Evolutionary conservation across 2,888 invertebrate species (phyloP).

Genomic region (Dermolepida albohirtum): DNA sequence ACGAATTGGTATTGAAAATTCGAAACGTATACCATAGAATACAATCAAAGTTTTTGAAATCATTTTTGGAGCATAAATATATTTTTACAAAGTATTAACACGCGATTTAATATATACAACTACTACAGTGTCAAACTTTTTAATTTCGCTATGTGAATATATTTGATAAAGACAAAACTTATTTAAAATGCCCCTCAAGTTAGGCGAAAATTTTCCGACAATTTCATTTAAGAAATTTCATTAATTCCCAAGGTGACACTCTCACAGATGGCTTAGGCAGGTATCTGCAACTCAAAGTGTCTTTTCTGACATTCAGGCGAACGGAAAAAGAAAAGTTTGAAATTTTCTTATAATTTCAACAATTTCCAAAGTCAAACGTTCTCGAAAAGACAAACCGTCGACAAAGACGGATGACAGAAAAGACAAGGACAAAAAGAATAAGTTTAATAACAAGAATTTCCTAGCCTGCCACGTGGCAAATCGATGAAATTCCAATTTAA

Average conservation of each 20-base stretch:
- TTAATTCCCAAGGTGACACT: conserved; percentile 5
- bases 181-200: background rate
- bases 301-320: background rate
- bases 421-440: conserved; percentile 26
- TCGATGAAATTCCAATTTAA: conserved; percentile 60
- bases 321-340: background rate
- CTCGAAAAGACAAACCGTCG: background rate
- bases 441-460: conserved; percentile 56
- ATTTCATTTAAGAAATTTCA: conserved; percentile 4
- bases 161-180: background rate
- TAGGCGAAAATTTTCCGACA: background rate
- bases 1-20: too few species aligned
- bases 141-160: too few species aligned
- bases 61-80: too few species aligned
- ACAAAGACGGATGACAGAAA: too few species aligned
- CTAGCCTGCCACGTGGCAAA: conserved; percentile 54
- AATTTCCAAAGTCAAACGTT: background rate
- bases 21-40: too few species aligned
- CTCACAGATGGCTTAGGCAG: background rate
- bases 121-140: too few species aligned
- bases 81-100: too few species aligned
- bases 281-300: background rate
- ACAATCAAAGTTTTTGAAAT: too few species aligned
- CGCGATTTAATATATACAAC: too few species aligned
- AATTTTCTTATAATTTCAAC: conserved; percentile 1